These are phyloP conservation scores for Ophion slaviceki DNA, from an alignment of 2,888 invertebrate species.

Conservation along the genomic window DNA sequence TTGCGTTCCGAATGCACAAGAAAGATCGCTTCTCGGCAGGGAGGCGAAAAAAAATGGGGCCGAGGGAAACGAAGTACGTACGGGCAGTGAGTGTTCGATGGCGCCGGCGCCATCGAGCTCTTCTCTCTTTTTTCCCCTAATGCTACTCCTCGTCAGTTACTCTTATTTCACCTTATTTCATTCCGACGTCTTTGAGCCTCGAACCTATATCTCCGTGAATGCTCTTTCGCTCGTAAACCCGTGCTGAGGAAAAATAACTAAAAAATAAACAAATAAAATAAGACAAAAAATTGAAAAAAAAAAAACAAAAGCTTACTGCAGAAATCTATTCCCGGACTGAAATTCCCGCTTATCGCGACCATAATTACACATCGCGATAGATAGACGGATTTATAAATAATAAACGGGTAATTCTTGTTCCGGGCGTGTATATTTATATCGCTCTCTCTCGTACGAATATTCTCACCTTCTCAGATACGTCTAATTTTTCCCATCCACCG, in stretches of 20 bases:
- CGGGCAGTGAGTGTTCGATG: slow-evolving; percentile 18
- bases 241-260: background rate
- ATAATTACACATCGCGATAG: slow-evolving; percentile 58
- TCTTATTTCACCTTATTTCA: slow-evolving; percentile 37
- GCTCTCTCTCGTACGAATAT: slow-evolving; percentile 28
- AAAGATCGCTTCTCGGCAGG: slow-evolving; percentile 1
- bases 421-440: slow-evolving; percentile 38
- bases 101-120: slow-evolving; percentile 60
- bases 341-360: slow-evolving; percentile 53
- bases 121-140: slow-evolving; percentile 27
- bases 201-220: slow-evolving; percentile 37
- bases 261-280: background rate
- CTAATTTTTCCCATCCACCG: slow-evolving; percentile 15
- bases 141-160: background rate
- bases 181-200: slow-evolving; percentile 19
- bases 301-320: slow-evolving; percentile 17
- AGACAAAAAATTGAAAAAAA: background rate
- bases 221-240: slow-evolving; percentile 3
- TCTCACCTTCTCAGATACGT: slow-evolving; percentile 22
- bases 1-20: background rate
- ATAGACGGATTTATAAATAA: slow-evolving; percentile 60
- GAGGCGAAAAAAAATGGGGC: slow-evolving; percentile 41
- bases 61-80: slow-evolving; percentile 49
- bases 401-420: slow-evolving; percentile 62
- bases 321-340: slow-evolving; percentile 60